A percentile compares a stretch with the other conserved stretches of the same genome.
Evolutionary conservation across 2,113 vertebrate species (phyloP).

Genomic region (Romanogobio albipinnatus): DNA sequence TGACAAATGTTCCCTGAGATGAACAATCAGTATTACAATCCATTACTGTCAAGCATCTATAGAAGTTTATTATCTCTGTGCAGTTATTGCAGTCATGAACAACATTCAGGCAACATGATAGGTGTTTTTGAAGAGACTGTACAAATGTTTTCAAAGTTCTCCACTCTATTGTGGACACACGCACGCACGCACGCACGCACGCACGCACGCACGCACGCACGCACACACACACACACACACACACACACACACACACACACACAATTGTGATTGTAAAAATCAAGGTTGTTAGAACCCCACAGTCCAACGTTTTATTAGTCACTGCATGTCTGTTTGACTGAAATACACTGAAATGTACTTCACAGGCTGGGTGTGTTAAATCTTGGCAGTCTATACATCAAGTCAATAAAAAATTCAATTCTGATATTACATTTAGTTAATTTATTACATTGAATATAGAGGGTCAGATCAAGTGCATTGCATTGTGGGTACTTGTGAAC

Average conservation of each 20-base stretch:
- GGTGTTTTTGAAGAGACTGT: constrained; percentile 19
- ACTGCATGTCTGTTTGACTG: background rate
- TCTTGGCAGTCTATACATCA: background rate
- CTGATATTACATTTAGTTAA: background rate
- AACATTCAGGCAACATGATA: constrained; percentile 18
- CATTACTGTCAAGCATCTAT: constrained; percentile 24
- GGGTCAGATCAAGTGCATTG: background rate
- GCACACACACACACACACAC: too few species aligned
- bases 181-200: too few species aligned
- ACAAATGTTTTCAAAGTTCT: constrained; percentile 26
- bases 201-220: too few species aligned
- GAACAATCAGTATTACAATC: constrained; percentile 26
- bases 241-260: too few species aligned
- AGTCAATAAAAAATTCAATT: background rate
- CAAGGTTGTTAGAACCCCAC: background rate
- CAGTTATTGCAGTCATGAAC: constrained; percentile 4
- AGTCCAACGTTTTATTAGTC: background rate
- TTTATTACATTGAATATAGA: background rate
- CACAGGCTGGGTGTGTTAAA: background rate
- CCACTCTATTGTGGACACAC: background rate
- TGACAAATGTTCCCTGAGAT: constrained; percentile 35
- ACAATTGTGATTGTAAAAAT: background rate
- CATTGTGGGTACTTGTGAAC: background rate
- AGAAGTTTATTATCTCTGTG: background rate
- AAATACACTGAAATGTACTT: background rate